Base-by-base conservation (phyloP, 2,797 vertebrate genomes). In the Schizopygopsis malacanthus region DNA sequence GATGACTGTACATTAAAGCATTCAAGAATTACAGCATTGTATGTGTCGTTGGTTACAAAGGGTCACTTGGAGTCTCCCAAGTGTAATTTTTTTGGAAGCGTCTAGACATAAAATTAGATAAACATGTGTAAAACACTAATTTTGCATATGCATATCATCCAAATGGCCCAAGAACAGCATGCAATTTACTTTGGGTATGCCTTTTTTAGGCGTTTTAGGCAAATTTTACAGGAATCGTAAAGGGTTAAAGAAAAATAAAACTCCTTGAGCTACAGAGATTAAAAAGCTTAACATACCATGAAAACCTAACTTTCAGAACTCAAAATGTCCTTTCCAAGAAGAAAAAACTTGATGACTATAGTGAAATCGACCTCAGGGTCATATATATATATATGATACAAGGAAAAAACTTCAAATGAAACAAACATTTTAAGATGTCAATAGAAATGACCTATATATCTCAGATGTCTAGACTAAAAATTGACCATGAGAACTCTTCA, bases 391-490 rank as follows among this genome's bases (percentile, higher is more conserved):
- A 1, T 75, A 10, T 2, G 1, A 28, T 15, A 28, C 13, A 71
- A 71, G 25, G 4, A 69, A 52, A 81, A 50, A 67, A 37, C 39
- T 73, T 33, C 43, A 39, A 72, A 72, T 13, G 15, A 82, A 45
- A 33, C 33, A 4, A 82, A 28, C 33, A 18, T 54, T 70, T 41
- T 70, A 28, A 70, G 65, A 81, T 39, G 33, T 69, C 50, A 41
- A 16, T 37, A 43, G 37, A 28, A 13, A 82, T 77, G 11, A 43
- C 10, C n/a, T 70, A 22, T 50, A 4, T 15, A 39, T 70, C 25
- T 73, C 1, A 45, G 71, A 75, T 76, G 71, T 75, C 81, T 39
- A 67, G 72, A 67, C 59, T 54, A 12, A 52, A 83, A 50, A 25
- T 67, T 11, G 6, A 54, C 15, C 13, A n/a, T 67, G 82, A 67